phyloP scores from a whole-genome alignment of 1,140 invertebrate genomes.

The Grapholita molesta region DNA sequence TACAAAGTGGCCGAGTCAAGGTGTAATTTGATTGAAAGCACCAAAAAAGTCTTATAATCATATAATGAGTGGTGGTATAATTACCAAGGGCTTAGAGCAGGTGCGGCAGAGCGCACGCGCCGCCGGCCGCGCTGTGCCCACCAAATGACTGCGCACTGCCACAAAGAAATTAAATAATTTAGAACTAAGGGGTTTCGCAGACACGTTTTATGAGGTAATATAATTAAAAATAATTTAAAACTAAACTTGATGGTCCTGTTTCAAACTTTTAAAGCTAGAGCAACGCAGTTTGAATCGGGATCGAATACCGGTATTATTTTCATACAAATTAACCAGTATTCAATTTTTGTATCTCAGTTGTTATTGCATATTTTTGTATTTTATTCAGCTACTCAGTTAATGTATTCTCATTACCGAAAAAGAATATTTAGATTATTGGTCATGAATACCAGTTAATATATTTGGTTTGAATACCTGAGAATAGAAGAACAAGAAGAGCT shows the following conservation, averaged over 20 bases:
- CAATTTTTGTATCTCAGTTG: no score
- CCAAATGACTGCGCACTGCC: neutral
- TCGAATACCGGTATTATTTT: no score
- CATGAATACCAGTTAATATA: no score
- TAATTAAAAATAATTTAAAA: neutral
- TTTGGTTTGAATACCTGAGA: no score
- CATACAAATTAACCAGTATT: no score
- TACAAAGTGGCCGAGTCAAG: conserved; percentile 64
- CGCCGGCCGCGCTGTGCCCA: conserved; percentile 29
- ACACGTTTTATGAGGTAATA: neutral
- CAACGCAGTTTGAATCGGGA: no score
- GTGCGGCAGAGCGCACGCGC: conserved; percentile 60
- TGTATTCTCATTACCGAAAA: no score
- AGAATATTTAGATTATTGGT: no score
- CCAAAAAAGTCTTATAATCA: conserved; percentile 76
- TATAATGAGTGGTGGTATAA: conserved; percentile 76
- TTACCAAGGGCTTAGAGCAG: conserved; percentile 70
- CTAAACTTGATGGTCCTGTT: neutral
- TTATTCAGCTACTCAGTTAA: no score
- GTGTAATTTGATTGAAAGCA: conserved; percentile 78
- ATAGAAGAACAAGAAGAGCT: neutral
- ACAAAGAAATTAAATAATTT: neutral
- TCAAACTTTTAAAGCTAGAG: no score
- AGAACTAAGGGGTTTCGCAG: neutral
- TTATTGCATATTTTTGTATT: no score